Evolutionary conservation across 30 jellyfish, hydroid and myxozoan species (phyloP), one percentile per base, ranked within the genome.

Genomic region (Nemopilema nomurai): DNA sequence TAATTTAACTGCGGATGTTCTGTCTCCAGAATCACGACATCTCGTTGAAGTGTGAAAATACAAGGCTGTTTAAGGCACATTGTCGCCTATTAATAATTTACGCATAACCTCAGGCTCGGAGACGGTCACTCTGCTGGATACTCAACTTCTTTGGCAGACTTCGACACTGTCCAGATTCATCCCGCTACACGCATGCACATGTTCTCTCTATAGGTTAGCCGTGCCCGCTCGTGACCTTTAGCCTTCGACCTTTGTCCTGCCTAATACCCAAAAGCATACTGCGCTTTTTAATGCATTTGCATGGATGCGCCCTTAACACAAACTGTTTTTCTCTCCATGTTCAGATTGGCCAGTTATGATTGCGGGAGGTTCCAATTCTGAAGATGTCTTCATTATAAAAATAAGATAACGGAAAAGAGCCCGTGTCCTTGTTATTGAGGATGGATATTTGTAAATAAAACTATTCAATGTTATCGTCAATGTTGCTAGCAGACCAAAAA

Each of bases 1-100:
- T 24, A 16, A 62, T 71, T 84, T 57, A 75, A 74, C 66, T 74
- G 77, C 70, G 93, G 84, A 74, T 77, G 72, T 84, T 25, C 69
- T 49, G 93, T 84, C 93, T 84, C 93, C 93, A 84, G 87, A 74
- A 63, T 62, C 77, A 23, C 79, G 93, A 84, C 93, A 84, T 62
- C 79, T 84, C 53, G 93, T 74, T 74, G 93, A 84, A 67, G 93
- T 74, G 93, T 64, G 85, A 84, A 62, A 84, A 84, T 84, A 77
- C 79, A 66, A 49, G 93, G 87, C 82, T 84, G 93, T 84, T 84
- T 84, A 74, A 74, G 87, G 78, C 93, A 75, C 77, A 72, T 84
- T 73, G 87, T 74, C 87, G 85, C 93, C 82, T 64, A 72, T 84
- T 84, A 32, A 50, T 49, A 33, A 83, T 22, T 83, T 70, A 32